Evolutionary conservation across 2,797 vertebrate species (phyloP), one percentile per base, ranked within the genome.

Genomic region (Pseudopleuronectes americanus): DNA sequence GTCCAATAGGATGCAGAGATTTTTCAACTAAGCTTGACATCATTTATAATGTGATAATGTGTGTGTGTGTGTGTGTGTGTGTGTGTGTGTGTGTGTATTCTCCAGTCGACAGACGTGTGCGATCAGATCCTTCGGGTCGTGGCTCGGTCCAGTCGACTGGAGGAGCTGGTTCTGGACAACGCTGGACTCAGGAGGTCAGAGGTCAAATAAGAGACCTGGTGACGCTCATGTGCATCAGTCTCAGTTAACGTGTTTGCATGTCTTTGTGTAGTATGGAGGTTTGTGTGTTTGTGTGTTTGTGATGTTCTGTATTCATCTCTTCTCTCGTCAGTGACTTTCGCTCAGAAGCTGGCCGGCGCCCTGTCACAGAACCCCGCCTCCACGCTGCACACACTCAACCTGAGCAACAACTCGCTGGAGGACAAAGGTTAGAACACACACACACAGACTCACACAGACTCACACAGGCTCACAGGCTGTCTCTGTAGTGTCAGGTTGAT

Each of bases 391-490:
- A 96, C 95, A 0, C 94, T 99, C 88, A 96, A 94, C 91, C 95
- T 99, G 87, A 95, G 96, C 84, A 96, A 94, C 92, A 99, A 99
- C 89, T 92, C 95, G 0, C 93, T 99, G 80, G 97, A 99, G 89
- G 97, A 99, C 55, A 96, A 97, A 96, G 97, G 97, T 99, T 90
- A 28, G 33, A 43, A 68, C 55, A 53, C 41, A 69, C 54, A 41
- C 66, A 41, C 43, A 45, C 43, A 45, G 14, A 45, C 43, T 17
- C 43, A 17, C 43, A 45, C 43, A 41, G 10, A 41, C 38, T 24
- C 24, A 24, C 24, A 24, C 24, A 24, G 24, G 4, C 24, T 24
- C 24, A 3, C 24, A 24, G 24, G 24, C 24, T 24, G 24, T 24
- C 24, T 24, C 24, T 24, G 24, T 24, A 24, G 24, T 4, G 24